A percentile compares a stretch with the other conserved stretches of the same genome.
These are phyloP conservation scores for Aphaenogaster rudis DNA, from an alignment of 1,140 invertebrate species.

Conservation along the genomic window DNA sequence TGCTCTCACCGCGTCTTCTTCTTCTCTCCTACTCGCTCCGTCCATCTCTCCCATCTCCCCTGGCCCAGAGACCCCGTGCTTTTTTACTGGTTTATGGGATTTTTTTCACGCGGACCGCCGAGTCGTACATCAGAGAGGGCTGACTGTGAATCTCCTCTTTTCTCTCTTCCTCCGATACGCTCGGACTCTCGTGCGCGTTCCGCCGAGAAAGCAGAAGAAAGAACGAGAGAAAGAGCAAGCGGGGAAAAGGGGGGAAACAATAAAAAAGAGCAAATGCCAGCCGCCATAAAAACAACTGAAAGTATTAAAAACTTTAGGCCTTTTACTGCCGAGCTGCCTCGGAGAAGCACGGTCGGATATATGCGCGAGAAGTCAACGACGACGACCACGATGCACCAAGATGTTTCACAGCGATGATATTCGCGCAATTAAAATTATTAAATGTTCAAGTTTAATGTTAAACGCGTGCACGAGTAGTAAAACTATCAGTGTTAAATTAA, in stretches of 20 bases:
- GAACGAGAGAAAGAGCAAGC: conserved; percentile 13
- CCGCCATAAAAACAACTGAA: conserved; percentile 86
- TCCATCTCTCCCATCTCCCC: conserved; percentile 55
- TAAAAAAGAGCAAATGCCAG: conserved; percentile 83
- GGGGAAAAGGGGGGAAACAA: conserved; percentile 67
- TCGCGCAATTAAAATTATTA: conserved; percentile 36
- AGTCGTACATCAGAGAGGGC: conserved; percentile 85
- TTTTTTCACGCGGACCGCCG: conserved; percentile 85
- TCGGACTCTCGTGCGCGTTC: not conserved
- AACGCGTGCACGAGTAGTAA: conserved; percentile 10
- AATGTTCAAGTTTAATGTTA: conserved; percentile 16
- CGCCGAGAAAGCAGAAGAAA: conserved; percentile 40
- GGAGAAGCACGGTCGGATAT: conserved; percentile 51
- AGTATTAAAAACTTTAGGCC: conserved; percentile 86
- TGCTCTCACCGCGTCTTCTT: conserved; percentile 40
- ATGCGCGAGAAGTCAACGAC: conserved; percentile 37
- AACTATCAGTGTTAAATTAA: conserved; percentile 44
- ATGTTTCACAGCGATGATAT: conserved; percentile 10
- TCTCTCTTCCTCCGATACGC: conserved; percentile 30
- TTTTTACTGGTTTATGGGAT: conserved; percentile 87
- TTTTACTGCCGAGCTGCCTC: conserved; percentile 79
- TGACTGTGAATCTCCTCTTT: conserved; percentile 77
- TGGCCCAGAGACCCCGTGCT: conserved; percentile 82
- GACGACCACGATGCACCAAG: not conserved
- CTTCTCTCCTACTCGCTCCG: conserved; percentile 44